Evolutionary conservation across 2,797 vertebrate species (phyloP), one percentile per base, ranked within the genome.

Genomic region (Ctenopoma multispine): DNA sequence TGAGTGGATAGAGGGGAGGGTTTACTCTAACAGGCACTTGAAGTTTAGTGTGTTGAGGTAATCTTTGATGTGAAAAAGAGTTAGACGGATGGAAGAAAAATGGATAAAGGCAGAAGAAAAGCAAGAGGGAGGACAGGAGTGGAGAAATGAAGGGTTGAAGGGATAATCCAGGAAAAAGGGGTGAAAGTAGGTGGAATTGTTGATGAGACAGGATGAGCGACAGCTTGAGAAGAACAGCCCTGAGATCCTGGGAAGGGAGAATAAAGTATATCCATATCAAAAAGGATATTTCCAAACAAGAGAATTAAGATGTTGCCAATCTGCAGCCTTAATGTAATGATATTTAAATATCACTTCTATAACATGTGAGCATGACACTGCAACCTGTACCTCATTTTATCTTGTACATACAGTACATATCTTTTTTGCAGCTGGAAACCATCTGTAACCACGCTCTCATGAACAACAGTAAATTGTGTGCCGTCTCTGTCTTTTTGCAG

Each of bases 401-500:
- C 21, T 12, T 40, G 13, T 60, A 72, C 38, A 40, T 21, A 27
- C 1, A 27, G 21, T 21, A 27, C 1, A 27, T n/a, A 41, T 58
- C 31, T 63, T 56, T 55, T n/a, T 53, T 63, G 12, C 61, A 63
- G 51, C 21, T 66, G 34, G 51, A 66, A 72, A 57, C 5, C n/a
- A 51, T 4, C 34, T 54, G 34, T 18, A n/a, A 51, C n/a, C 41
- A 13, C 27, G 43, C 47, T 63, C 20, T 51, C 17, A 4, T 7
- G 13, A 17, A 17, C 38, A 8, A 4, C 20, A 23, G 5, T 64
- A n/a, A 69, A 62, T 40, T 0, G 23, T 57, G 36, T 55, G 1
- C 40, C 62, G 53, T 69, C 20, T 77, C 7, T 72, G 27, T 87
- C 31, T 88, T 70, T 82, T 84, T 90, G 46, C 92, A 99, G 98